These are phyloP conservation scores for Bombyx huttoni DNA, from an alignment of 2,888 invertebrate species.

Conservation along the genomic window DNA sequence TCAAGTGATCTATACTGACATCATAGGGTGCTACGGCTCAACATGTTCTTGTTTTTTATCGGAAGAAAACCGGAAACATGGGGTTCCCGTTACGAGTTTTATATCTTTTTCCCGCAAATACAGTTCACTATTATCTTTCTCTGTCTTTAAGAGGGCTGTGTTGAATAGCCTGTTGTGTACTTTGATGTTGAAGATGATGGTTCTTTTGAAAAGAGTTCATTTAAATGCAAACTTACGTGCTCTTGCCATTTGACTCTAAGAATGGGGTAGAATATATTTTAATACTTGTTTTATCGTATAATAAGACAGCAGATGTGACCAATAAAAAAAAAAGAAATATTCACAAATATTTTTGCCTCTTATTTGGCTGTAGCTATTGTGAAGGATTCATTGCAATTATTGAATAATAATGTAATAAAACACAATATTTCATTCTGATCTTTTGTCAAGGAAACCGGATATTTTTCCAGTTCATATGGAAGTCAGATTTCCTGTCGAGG, in stretches of 20 bases:
- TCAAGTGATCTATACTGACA: conserved; percentile 7
- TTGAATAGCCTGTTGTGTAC: too few relatives aligned
- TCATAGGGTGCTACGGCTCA: conserved; percentile 29
- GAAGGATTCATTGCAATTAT: too few relatives aligned
- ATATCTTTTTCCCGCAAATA: conserved; percentile 23
- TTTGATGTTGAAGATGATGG: not conserved
- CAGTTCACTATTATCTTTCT: conserved; percentile 14
- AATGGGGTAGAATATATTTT: not conserved
- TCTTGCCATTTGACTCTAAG: not conserved
- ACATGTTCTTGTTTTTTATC: conserved; percentile 27
- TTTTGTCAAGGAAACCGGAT: too few relatives aligned
- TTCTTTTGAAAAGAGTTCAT: conserved; percentile 8
- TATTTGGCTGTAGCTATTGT: too few relatives aligned
- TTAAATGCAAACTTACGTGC: conserved; percentile 23
- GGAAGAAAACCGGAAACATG: conserved; percentile 48
- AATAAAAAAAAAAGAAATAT: not conserved
- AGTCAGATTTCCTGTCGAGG: too few relatives aligned
- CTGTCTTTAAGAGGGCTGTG: conserved; percentile 10
- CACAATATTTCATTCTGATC: too few relatives aligned
- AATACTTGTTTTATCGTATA: not conserved
- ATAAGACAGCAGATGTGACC: not conserved
- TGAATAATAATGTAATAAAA: too few relatives aligned
- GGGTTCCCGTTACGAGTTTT: conserved; percentile 43
- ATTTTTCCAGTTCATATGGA: too few relatives aligned
- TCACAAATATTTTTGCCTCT: not conserved